Base-by-base conservation (phyloP, 2,797 vertebrate genomes). In the Numenius phaeopus region DNA sequence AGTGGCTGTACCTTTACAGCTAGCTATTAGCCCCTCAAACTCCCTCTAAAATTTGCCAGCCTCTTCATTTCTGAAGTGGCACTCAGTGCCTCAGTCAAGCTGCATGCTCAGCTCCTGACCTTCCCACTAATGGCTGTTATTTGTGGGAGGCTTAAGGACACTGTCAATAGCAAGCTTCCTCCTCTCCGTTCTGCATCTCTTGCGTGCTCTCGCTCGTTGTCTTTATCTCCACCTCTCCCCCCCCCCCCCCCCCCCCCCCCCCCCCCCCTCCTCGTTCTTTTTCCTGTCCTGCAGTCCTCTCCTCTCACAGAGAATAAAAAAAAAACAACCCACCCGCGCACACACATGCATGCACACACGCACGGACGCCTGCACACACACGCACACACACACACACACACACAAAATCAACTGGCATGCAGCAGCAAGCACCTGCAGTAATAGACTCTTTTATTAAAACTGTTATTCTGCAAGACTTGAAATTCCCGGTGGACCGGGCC, bases 391-490 rank as follows among this genome's bases (percentile, higher is more conserved):
- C 79, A n/a, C 87, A 88, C 87, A 55, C 83, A 79, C 91, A 92
- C 86, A 79, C 95, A 96, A 83, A 98, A 98, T 97, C 98, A 98
- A 98, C 97, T 97, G 98, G 97, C 98, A 98, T 98, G 98, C 98
- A 98, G 98, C 97, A 98, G 98, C 98, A 98, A 98, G 98, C 98
- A 98, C 98, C 98, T 98, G 98, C 98, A 98, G 98, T 99, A 99
- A 99, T 98, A 98, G 99, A 99, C 98, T 99, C 98, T 99, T 99
- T 99, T 99, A 99, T 99, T 99, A 99, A 99, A 99, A 99, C 99
- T 99, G 99, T 99, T 99, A 99, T 99, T 99, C 99, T 99, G 99
- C 99, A 99, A 99, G 99, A 99, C 99, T 99, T 98, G 98, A 99
- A 99, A 99, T 99, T 99, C 99, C 99, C 99, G 95, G 70, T 97